phyloP scores from a whole-genome alignment of 2,888 invertebrate genomes.

The Agriotes lineatus region DNA sequence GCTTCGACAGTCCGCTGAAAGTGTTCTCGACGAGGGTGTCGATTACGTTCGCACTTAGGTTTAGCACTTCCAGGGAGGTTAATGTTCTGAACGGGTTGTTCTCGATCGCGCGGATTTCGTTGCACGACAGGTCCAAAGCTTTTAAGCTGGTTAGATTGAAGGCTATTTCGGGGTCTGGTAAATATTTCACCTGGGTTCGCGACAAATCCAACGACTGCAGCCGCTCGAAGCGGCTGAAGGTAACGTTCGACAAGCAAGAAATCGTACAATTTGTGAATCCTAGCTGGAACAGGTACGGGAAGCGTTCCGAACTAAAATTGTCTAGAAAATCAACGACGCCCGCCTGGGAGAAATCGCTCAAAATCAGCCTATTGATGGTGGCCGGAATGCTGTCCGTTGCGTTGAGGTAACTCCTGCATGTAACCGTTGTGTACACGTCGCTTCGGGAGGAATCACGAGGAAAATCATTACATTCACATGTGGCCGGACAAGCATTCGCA shows the following conservation, averaged over 20 bases:
- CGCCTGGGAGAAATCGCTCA: slow-evolving; percentile 48
- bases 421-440: slow-evolving; percentile 34
- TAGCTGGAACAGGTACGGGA: slow-evolving; percentile 45
- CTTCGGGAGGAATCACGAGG: slow-evolving; percentile 47
- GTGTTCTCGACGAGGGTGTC: slow-evolving; percentile 69
- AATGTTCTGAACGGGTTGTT: slow-evolving; percentile 71
- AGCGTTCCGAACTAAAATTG: slow-evolving; percentile 47
- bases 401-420: slow-evolving; percentile 36
- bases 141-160: slow-evolving; percentile 65
- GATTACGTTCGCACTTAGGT: slow-evolving; percentile 77
- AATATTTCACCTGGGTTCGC: slow-evolving; percentile 50
- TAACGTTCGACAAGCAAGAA: slow-evolving; percentile 42
- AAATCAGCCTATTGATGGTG: slow-evolving; percentile 39
- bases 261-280: slow-evolving; percentile 40
- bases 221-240: slow-evolving; percentile 42
- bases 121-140: slow-evolving; percentile 73
- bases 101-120: slow-evolving; percentile 69
- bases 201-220: slow-evolving; percentile 55
- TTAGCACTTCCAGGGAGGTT: slow-evolving; percentile 71
- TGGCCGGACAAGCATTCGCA: slow-evolving; percentile 57
- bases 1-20: slow-evolving; percentile 72
- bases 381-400: slow-evolving; percentile 44
- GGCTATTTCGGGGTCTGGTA: slow-evolving; percentile 41
- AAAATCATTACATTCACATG: slow-evolving; percentile 58
- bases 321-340: slow-evolving; percentile 52